These are phyloP conservation scores for Bolinopsis microptera DNA, from an alignment of 37 sponge, comb jelly and placozoan genomes.

Conservation along the genomic window DNA sequence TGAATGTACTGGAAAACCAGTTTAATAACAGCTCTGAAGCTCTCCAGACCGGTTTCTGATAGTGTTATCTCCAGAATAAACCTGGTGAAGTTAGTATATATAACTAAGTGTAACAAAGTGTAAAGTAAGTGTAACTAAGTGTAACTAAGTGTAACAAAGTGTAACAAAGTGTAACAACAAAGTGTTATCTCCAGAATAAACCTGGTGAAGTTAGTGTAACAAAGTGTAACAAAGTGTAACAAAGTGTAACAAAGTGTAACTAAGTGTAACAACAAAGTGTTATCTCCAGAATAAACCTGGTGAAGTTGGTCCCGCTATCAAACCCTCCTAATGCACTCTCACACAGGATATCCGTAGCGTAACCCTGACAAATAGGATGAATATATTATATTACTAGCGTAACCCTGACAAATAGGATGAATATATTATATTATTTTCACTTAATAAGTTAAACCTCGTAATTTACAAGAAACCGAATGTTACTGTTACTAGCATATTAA, in stretches of 20 bases:
- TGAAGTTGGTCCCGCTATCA: slow-evolving; percentile 50
- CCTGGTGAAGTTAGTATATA: slow-evolving; percentile 40
- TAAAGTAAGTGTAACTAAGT: too few species aligned
- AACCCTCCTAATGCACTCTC: slow-evolving; percentile 1
- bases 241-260: too few species aligned
- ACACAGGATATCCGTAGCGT: background rate
- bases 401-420: background rate
- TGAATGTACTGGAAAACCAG: slow-evolving; percentile 54
- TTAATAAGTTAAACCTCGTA: too few species aligned
- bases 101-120: too few species aligned
- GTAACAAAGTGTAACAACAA: too few species aligned
- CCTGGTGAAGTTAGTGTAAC: too few species aligned
- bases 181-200: background rate
- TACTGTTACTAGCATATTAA: too few species aligned
- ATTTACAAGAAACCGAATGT: too few species aligned
- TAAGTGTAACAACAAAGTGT: too few species aligned
- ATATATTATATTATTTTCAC: too few species aligned
- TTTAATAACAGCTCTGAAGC: background rate
- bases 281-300: background rate
- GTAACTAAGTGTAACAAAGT: too few species aligned
- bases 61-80: background rate
- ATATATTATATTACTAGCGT: background rate
- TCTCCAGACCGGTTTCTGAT: slow-evolving; percentile 6
- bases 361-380: background rate
- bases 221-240: too few species aligned